Conservation (phyloP, 2,888 invertebrate genomes). For the Gymnoscelis rufifasciata region DNA sequence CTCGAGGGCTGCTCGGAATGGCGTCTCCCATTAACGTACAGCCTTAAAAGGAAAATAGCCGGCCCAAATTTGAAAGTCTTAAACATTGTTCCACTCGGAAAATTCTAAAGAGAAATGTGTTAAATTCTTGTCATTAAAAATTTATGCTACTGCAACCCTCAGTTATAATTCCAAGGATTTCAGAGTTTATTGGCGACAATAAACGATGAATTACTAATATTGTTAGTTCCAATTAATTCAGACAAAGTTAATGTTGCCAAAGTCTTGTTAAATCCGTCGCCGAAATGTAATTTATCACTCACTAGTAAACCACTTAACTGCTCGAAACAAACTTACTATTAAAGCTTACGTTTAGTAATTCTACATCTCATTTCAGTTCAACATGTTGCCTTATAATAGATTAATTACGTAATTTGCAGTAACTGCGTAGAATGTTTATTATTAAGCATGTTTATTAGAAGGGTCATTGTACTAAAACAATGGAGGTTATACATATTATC, state of each 20-base stretch:
- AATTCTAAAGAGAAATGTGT: constrained; percentile 13
- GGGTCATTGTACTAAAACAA: constrained; percentile 29
- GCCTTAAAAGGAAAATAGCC: constrained; percentile 31
- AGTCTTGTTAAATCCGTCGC: constrained; percentile 7
- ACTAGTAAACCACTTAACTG: constrained; percentile 6
- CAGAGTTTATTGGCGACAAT: background rate
- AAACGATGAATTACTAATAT: background rate
- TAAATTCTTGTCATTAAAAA: constrained; percentile 12
- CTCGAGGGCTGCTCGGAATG: constrained; percentile 68
- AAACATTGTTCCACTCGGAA: constrained; percentile 37
- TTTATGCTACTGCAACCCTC: background rate
- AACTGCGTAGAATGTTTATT: constrained; percentile 13
- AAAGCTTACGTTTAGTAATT: constrained; percentile 9
- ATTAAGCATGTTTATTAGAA: constrained; percentile 16
- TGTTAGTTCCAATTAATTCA: constrained; percentile 13
- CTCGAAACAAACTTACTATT: constrained; percentile 6
- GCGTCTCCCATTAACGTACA: constrained; percentile 67
- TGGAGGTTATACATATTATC: constrained; percentile 21
- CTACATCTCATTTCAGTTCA: constrained; percentile 9
- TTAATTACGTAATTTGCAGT: constrained; percentile 11
- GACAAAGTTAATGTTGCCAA: constrained; percentile 14
- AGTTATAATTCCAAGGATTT: background rate
- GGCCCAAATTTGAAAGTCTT: constrained; percentile 57
- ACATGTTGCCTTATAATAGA: constrained; percentile 12
- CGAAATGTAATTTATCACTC: constrained; percentile 17